Conservation (phyloP, 1,140 invertebrate species). For the Cydia strobilella region DNA sequence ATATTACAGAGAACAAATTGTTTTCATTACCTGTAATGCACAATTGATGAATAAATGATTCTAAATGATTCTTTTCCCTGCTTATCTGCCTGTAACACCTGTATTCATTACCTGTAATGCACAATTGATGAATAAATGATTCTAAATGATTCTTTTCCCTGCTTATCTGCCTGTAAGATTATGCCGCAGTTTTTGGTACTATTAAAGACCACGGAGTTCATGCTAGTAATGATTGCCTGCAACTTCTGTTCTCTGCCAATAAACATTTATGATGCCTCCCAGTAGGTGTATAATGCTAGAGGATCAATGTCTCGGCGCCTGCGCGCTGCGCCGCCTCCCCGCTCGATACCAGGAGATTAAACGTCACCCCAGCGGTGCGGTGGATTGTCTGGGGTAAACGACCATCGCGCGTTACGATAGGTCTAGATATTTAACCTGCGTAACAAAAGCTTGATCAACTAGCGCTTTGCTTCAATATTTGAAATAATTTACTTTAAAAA, state of each 20-base stretch:
- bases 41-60: no score
- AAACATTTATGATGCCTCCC: slow-evolving; percentile 25
- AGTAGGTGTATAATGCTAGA: slow-evolving; percentile 24
- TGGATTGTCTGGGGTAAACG: slow-evolving; percentile 58
- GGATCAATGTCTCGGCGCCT: slow-evolving; percentile 52
- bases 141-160: no score
- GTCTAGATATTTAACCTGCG: slow-evolving; percentile 51
- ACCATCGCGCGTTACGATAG: slow-evolving; percentile 68
- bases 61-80: no score
- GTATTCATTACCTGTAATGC: no score
- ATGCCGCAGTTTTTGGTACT: no score
- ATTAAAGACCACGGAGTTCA: neutral
- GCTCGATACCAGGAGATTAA: slow-evolving; percentile 40
- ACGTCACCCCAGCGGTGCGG: slow-evolving; percentile 53
- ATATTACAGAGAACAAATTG: no score
- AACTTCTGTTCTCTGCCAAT: neutral
- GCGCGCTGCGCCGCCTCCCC: slow-evolving; percentile 40
- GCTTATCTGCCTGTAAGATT: no score
- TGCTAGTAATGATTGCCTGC: neutral
- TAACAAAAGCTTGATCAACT: neutral
- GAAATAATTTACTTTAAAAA: neutral
- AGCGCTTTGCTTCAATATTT: neutral
- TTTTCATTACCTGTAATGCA: no score
- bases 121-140: no score
- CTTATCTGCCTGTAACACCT: no score